Conservation (phyloP, 2,113 vertebrate genomes). For the Zapus hudsonius region DNA sequence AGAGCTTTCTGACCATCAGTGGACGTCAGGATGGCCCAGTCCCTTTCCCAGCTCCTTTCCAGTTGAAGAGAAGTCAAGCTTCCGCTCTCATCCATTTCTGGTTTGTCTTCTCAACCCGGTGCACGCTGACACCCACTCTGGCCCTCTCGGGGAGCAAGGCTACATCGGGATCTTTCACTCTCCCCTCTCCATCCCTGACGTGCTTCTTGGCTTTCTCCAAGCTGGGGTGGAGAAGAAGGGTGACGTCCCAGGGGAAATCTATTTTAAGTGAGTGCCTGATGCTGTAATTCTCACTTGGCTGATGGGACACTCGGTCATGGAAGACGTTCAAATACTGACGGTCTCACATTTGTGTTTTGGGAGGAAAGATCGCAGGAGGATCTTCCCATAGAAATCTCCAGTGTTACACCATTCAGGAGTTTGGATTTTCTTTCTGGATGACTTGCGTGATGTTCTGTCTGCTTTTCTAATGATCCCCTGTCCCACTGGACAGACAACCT, state of each 20-base stretch:
- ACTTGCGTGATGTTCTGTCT: neutral
- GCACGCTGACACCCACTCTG: neutral
- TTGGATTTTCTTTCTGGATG: neutral
- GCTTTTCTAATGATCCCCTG: neutral
- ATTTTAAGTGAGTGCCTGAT: neutral
- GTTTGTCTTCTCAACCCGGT: neutral
- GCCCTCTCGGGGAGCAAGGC: neutral
- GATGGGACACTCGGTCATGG: neutral
- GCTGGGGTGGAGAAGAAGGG: neutral
- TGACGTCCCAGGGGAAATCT: neutral
- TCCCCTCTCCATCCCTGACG: neutral
- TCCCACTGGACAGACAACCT: neutral
- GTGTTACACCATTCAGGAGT: neutral
- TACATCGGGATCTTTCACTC: neutral
- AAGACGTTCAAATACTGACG: neutral
- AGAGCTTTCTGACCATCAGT: neutral
- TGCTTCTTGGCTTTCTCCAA: neutral
- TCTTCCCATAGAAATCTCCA: neutral
- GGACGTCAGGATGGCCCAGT: neutral
- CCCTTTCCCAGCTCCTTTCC: slow-evolving; percentile 14
- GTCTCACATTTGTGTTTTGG: neutral
- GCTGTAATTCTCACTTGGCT: neutral
- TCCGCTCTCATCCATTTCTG: neutral
- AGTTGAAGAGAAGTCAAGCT: neutral
- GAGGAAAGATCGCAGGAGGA: neutral